phyloP scores from a whole-genome alignment of 2,113 vertebrate genomes.

The Nothobranchius kuhntae region DNA sequence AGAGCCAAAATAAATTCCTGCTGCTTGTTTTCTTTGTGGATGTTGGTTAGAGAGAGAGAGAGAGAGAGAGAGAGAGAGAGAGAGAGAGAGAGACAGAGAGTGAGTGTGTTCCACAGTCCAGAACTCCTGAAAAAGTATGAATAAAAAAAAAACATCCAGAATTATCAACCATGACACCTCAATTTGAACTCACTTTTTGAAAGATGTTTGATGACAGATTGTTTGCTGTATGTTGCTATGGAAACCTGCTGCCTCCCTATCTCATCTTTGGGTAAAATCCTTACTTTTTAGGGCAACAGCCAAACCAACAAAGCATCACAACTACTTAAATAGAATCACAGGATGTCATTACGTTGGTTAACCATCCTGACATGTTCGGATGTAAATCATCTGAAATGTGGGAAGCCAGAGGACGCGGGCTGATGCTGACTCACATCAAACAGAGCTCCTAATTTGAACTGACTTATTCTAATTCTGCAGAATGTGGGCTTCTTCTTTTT shows the following conservation, averaged over 20 bases:
- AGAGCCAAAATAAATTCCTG: conserved; percentile 74
- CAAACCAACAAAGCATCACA: conserved; percentile 36
- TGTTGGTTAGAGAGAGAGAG: conserved; percentile 11
- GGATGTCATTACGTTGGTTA: conserved; percentile 55
- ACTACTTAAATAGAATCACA: conserved; percentile 47
- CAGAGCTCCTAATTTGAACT: conserved; percentile 37
- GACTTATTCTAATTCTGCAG: conserved; percentile 27
- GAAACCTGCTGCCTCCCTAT: conserved; percentile 47
- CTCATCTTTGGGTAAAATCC: conserved; percentile 15
- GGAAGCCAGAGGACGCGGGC: conserved; percentile 32
- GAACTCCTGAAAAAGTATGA: conserved; percentile 24
- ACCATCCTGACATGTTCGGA: conserved; percentile 50
- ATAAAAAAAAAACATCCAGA: not conserved
- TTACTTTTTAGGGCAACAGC: conserved; percentile 26
- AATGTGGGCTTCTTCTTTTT: conserved; percentile 10
- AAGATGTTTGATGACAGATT: conserved; percentile 17
- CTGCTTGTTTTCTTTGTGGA: conserved; percentile 66
- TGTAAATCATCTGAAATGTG: conserved; percentile 55
- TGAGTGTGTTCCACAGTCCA: not conserved
- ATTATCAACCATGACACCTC: conserved; percentile 8
- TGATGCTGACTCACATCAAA: conserved; percentile 46
- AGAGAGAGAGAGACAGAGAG: not conserved
- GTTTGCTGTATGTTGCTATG: conserved; percentile 20
- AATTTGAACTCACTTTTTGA: conserved; percentile 19
- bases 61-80: too few relatives aligned